Conservation (phyloP, 2,888 invertebrate species). For the Lapara coniferarum region DNA sequence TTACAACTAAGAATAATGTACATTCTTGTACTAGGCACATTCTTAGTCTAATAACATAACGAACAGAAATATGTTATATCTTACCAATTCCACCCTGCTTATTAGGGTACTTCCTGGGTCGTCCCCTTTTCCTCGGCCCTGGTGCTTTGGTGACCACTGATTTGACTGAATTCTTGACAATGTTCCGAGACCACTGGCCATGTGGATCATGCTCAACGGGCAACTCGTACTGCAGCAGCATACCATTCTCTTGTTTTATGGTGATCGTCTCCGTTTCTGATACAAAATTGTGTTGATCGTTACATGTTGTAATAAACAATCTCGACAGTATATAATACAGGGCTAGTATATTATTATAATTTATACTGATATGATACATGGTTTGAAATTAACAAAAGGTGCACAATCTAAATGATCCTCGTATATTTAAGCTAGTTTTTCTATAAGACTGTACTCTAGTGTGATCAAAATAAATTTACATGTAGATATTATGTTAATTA, state of each 20-base stretch:
- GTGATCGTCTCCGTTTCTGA: conserved; percentile 77
- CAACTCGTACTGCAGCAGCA: conserved; percentile 76
- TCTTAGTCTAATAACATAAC: background rate
- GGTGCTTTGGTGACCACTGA: conserved; percentile 74
- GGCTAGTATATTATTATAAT: no score
- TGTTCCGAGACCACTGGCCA: conserved; percentile 67
- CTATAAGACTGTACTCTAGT: no score
- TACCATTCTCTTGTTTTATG: conserved; percentile 81
- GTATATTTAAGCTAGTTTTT: no score
- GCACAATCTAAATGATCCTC: no score
- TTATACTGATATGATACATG: no score
- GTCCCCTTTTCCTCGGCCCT: conserved; percentile 68
- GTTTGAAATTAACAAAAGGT: no score
- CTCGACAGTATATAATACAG: no score
- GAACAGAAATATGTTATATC: background rate
- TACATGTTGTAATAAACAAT: no score
- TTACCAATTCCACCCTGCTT: conserved; percentile 76
- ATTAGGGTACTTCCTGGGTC: conserved; percentile 79
- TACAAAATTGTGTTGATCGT: conserved; percentile 33
- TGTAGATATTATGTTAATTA: no score
- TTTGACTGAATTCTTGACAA: conserved; percentile 57
- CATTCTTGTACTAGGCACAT: no score
- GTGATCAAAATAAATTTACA: no score
- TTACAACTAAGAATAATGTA: no score
- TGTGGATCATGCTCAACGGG: conserved; percentile 77